Conservation (phyloP, 35 echinoderm and acorn worm species). For the Strongylocentrotus purpuratus region DNA sequence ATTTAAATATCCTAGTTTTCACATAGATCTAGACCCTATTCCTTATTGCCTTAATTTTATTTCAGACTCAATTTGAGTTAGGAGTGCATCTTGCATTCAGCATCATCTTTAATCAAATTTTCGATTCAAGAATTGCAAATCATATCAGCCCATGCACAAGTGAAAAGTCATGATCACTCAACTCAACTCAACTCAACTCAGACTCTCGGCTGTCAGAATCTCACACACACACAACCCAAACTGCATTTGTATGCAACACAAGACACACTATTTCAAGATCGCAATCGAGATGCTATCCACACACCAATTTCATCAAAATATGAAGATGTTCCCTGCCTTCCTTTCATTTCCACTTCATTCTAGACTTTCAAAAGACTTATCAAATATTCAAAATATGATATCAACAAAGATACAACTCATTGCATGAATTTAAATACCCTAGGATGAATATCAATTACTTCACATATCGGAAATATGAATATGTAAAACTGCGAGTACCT, state of each 20-base stretch:
- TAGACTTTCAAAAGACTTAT: neutral
- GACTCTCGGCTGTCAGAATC: neutral
- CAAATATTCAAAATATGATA: neutral
- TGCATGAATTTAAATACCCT: neutral
- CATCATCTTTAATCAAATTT: too few species aligned
- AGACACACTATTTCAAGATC: neutral
- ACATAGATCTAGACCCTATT: too few species aligned
- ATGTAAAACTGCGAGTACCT: slow-evolving; percentile 14
- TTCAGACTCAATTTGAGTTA: too few species aligned
- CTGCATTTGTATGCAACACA: neutral
- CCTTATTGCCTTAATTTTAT: too few species aligned
- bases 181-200: neutral
- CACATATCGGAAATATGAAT: slow-evolving; percentile 50
- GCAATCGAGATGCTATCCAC: neutral
- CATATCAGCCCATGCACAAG: too few species aligned
- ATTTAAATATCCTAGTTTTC: too few species aligned
- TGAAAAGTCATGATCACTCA: too few species aligned
- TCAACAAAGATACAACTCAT: neutral
- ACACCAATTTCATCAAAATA: neutral
- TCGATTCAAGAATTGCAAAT: too few species aligned
- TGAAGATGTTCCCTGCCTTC: neutral
- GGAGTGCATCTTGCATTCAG: too few species aligned
- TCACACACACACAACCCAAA: neutral
- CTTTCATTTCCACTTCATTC: neutral
- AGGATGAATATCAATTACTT: slow-evolving; percentile 50